Percentiles rank a stretch among this genome's conserved stretches.
These are phyloP conservation scores for Pediacus dermestoides DNA, from an alignment of 2,888 invertebrate genomes.

Conservation along the genomic window DNA sequence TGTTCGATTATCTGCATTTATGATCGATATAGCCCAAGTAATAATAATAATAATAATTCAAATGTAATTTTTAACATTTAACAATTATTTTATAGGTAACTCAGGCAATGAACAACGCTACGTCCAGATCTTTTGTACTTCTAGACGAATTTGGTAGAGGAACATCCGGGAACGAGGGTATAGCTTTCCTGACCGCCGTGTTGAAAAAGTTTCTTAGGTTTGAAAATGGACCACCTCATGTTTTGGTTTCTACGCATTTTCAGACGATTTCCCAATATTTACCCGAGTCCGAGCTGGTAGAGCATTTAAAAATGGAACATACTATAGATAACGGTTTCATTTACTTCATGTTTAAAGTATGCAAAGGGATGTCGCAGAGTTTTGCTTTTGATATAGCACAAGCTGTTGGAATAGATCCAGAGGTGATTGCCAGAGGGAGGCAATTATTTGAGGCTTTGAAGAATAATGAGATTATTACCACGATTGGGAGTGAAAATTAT, in stretches of 20 bases:
- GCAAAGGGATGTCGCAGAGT: conserved; percentile 60
- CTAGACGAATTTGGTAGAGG: conserved; percentile 91
- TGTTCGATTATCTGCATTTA: conserved; percentile 78
- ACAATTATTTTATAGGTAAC: conserved; percentile 58
- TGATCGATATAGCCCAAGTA: conserved; percentile 81
- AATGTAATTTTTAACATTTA: conserved; percentile 1
- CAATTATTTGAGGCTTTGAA: too few species aligned
- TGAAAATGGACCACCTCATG: conserved; percentile 65
- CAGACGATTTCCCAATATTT: conserved; percentile 61
- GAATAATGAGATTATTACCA: too few species aligned
- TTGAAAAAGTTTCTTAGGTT: conserved; percentile 64
- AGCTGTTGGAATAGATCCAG: conserved; percentile 55
- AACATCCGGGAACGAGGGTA: conserved; percentile 72
- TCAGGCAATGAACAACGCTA: conserved; percentile 63
- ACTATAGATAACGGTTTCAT: conserved; percentile 48
- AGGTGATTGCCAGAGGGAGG: conserved; percentile 56
- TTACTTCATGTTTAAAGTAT: conserved; percentile 63
- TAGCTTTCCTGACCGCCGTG: conserved; percentile 66
- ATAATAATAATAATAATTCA: conserved; percentile 10
- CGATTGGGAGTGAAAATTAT: too few species aligned
- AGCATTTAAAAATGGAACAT: conserved; percentile 42
- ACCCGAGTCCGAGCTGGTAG: conserved; percentile 49
- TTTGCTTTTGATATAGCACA: conserved; percentile 65
- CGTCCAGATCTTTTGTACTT: conserved; percentile 66
- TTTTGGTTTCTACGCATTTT: conserved; percentile 76